Evolutionary conservation across 2,888 invertebrate species (phyloP).

Genomic region (Melinopterus prodromus): DNA sequence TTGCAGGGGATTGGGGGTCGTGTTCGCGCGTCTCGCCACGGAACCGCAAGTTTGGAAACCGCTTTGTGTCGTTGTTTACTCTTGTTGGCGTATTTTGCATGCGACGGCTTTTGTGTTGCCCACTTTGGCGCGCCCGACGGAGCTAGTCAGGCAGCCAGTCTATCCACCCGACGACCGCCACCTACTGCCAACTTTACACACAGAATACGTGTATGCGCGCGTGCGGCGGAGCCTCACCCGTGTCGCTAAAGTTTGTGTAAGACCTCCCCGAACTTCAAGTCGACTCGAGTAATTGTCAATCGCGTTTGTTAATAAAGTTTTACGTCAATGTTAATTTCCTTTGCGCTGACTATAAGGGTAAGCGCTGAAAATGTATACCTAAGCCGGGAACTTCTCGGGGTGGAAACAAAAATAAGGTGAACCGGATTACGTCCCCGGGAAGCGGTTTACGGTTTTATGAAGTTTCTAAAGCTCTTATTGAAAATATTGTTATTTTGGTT

Average conservation of each 20-base stretch:
- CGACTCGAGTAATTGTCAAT: conserved; percentile 4
- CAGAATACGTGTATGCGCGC: not conserved
- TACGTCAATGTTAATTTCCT: not conserved
- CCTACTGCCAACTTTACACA: not conserved
- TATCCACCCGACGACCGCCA: not conserved
- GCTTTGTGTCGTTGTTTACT: conserved; percentile 4
- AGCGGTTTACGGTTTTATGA: too few species aligned
- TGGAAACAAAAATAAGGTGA: not conserved
- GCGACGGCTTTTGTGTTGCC: conserved; percentile 4
- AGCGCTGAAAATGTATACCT: not conserved
- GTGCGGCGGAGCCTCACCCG: not conserved
- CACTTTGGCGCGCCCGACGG: not conserved
- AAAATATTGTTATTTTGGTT: too few species aligned
- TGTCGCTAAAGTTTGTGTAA: conserved; percentile 4
- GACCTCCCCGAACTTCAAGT: not conserved
- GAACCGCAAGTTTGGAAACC: conserved; percentile 4
- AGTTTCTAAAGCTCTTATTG: too few species aligned
- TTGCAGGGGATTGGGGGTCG: not conserved
- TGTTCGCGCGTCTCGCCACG: not conserved
- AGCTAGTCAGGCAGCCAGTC: not conserved
- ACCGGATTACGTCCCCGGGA: not conserved
- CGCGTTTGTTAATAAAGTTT: not conserved
- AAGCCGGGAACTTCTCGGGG: not conserved
- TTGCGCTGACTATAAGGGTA: not conserved
- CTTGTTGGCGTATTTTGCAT: not conserved